phyloP scores from a whole-genome alignment of 2,888 invertebrate genomes.

The Dromius quadrimaculatus region DNA sequence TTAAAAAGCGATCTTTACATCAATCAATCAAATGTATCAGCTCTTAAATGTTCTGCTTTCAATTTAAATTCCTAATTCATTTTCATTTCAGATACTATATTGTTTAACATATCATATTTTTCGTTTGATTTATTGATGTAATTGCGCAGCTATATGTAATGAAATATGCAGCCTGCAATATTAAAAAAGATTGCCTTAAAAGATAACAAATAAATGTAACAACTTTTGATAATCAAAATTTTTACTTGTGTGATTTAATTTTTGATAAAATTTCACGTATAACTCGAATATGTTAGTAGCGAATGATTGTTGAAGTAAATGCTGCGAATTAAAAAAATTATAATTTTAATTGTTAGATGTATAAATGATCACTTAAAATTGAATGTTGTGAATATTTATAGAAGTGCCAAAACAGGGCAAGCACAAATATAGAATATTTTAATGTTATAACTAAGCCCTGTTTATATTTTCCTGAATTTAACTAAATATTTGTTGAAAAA shows the following conservation, averaged over 20 bases:
- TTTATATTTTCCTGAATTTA: slow-evolving; percentile 46
- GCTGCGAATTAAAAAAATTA: slow-evolving; percentile 34
- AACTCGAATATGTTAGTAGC: slow-evolving; percentile 25
- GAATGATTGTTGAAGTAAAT: slow-evolving; percentile 9
- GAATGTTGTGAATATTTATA: slow-evolving; percentile 35
- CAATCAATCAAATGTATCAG: no score
- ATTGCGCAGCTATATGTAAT: not conserved
- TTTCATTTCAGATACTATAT: no score
- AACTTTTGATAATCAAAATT: slow-evolving; percentile 48
- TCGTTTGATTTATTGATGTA: not conserved
- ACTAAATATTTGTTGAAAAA: slow-evolving; percentile 5
- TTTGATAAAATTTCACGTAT: not conserved
- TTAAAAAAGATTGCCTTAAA: slow-evolving; percentile 46
- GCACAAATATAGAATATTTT: slow-evolving; percentile 46
- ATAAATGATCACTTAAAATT: slow-evolving; percentile 38
- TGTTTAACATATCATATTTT: no score
- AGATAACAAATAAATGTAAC: slow-evolving; percentile 31
- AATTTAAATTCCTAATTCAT: no score
- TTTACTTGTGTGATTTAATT: slow-evolving; percentile 24
- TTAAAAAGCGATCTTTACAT: no score
- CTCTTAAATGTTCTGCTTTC: no score
- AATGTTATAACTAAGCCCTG: slow-evolving; percentile 40
- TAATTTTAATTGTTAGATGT: slow-evolving; percentile 41
- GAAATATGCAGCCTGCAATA: slow-evolving; percentile 43
- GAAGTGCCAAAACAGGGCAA: slow-evolving; percentile 48